Evolutionary conservation across 1,140 invertebrate species (phyloP).

Genomic region (Cotesia typhae): DNA sequence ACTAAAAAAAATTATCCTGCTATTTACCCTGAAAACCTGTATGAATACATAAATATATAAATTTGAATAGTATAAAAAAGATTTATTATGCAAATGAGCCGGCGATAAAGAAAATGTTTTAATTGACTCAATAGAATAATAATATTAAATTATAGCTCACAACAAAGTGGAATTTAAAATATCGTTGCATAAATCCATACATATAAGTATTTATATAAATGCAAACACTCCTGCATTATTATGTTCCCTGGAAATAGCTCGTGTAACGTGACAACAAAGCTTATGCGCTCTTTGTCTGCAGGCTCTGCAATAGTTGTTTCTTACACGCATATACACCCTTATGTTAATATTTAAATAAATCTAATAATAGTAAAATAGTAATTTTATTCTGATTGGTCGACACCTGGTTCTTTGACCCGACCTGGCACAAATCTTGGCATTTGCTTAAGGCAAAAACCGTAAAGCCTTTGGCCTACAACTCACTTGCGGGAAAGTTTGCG

Average conservation of each 20-base stretch:
- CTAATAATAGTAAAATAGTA: no score
- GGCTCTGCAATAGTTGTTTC: neutral
- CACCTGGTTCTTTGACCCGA: conserved; percentile 55
- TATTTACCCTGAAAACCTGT: no score
- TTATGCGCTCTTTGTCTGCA: neutral
- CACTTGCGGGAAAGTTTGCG: conserved; percentile 24
- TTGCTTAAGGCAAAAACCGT: conserved; percentile 42
- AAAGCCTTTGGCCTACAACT: conserved; percentile 25
- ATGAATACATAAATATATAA: no score
- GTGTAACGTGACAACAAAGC: conserved; percentile 50
- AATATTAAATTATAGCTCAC: no score
- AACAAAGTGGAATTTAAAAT: no score
- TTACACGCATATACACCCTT: no score
- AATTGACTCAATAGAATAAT: no score
- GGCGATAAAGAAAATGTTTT: neutral
- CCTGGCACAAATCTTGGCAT: conserved; percentile 45
- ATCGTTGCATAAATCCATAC: neutral
- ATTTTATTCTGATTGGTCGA: conserved; percentile 1
- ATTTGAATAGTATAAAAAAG: neutral
- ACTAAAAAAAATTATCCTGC: neutral
- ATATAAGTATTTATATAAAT: conserved; percentile 28
- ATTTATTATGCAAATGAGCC: neutral
- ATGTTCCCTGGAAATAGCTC: conserved; percentile 50
- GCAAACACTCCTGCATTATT: conserved; percentile 36
- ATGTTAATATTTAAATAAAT: no score